phyloP scores from a whole-genome alignment of 2,113 vertebrate genomes.

The Stegastes partitus region DNA sequence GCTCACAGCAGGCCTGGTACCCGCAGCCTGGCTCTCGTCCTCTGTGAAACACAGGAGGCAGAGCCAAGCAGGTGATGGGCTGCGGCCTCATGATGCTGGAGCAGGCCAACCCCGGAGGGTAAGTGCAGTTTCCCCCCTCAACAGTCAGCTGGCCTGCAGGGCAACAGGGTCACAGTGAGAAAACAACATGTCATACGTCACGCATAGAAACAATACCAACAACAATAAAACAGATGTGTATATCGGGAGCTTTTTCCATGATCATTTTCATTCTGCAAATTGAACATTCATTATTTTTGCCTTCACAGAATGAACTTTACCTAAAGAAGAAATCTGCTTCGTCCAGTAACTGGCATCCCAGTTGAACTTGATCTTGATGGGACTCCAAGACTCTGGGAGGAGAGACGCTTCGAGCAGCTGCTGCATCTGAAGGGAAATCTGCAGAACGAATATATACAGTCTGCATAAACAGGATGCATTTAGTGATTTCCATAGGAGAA shows the following conservation, averaged over 20 bases:
- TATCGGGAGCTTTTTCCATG: not conserved
- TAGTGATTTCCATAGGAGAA: not conserved
- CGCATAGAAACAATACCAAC: not conserved
- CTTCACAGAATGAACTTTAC: conserved; percentile 71
- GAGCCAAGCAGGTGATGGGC: conserved; percentile 84
- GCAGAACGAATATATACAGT: conserved; percentile 41
- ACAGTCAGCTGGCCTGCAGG: conserved; percentile 89
- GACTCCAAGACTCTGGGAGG: conserved; percentile 86
- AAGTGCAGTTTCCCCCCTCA: conserved; percentile 87
- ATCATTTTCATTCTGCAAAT: not conserved
- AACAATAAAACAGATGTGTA: not conserved
- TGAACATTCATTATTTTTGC: not conserved
- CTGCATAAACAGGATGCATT: not conserved
- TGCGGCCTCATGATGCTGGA: conserved; percentile 86
- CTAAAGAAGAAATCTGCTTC: conserved; percentile 93
- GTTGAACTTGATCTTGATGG: conserved; percentile 94
- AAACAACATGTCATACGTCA: not conserved
- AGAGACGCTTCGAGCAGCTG: conserved; percentile 91
- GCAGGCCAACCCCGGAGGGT: conserved; percentile 84
- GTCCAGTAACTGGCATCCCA: conserved; percentile 99
- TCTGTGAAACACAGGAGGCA: conserved; percentile 84
- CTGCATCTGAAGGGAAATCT: conserved; percentile 98
- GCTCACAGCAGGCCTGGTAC: conserved; percentile 85
- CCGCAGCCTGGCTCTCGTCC: conserved; percentile 83
- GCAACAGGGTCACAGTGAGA: conserved; percentile 25